Base-by-base conservation (phyloP, 2,113 vertebrate species). In the Burhinus bistriatus region DNA sequence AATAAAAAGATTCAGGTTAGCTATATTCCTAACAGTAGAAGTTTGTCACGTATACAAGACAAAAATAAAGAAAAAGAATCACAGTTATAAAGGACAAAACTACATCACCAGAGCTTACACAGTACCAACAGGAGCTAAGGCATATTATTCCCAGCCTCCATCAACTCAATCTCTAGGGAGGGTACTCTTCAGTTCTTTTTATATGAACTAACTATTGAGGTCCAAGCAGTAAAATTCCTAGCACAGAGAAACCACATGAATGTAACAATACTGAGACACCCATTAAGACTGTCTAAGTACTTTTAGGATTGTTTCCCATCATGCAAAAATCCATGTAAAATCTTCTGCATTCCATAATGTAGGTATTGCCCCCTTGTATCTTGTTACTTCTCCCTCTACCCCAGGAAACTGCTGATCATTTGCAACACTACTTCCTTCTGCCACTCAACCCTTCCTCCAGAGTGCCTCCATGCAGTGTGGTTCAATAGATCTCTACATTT, bases 21-120 rank as follows among this genome's bases (percentile, higher is more conserved):
- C 26, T 76, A 1, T 54, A 42, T 72, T 87, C 8, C 15, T 45
- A 55, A 51, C 15, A 58, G 19, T 21, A 81, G 30, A 66, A 81
- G 2, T 3, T 76, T 21, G 19, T 78, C 25, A 82, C 0, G 0
- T 66, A 52, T 58, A 85, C 45, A 70, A 57, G 59, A 9, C 23
- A 66, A 73, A 92, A 92, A 66, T 44, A 81, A 59, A 88, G 40
- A 64, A 59, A 45, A 72, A 42, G 15, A 84, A n/a, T 44, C 15
- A 54, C n/a, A 71, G 1, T 42, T 54, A 25, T 18, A 59, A 68
- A 25, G 19, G n/a, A 23, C n/a, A 61, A 68, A 68, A 76, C 10
- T 47, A 1, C 12, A 32, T 42, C 19, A 76, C 11, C 42, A 47
- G 62, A 45, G 17, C 4, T 55, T 59, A 38, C 15, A 30, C 5